These are phyloP conservation scores for Kuschelorhynchus macadamiae DNA, from an alignment of 2,888 invertebrate species.

Conservation along the genomic window DNA sequence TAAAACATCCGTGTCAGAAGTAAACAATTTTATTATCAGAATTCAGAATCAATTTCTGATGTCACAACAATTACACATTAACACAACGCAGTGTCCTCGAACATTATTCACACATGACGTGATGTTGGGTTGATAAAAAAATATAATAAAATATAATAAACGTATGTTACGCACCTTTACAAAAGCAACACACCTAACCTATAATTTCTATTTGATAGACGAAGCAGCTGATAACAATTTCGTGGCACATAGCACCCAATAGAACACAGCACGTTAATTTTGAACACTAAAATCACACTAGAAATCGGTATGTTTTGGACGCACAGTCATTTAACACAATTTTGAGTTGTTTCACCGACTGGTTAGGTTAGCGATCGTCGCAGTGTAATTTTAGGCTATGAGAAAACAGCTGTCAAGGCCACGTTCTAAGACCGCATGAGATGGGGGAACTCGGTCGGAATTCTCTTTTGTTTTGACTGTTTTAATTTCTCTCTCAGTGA, in stretches of 20 bases:
- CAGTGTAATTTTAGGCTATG: slow-evolving; percentile 33
- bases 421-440: slow-evolving; percentile 17
- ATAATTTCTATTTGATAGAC: slow-evolving; percentile 12
- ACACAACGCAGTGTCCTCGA: slow-evolving; percentile 4
- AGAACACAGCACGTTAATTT: background rate
- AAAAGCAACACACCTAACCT: slow-evolving; percentile 28
- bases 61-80: slow-evolving; percentile 12
- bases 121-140: slow-evolving; percentile 5
- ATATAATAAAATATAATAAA: background rate
- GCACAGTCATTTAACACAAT: slow-evolving; percentile 24
- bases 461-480: too few species aligned
- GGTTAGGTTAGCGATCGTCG: slow-evolving; percentile 18
- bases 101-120: slow-evolving; percentile 15
- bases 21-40: slow-evolving; percentile 1
- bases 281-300: too few species aligned
- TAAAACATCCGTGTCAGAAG: slow-evolving; percentile 15
- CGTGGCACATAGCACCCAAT: slow-evolving; percentile 6
- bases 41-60: background rate
- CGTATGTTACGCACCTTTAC: slow-evolving; percentile 20
- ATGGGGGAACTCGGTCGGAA: slow-evolving; percentile 23
- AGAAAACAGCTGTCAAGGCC: slow-evolving; percentile 45
- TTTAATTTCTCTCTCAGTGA: too few species aligned
- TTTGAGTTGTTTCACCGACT: slow-evolving; percentile 9
- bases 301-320: too few species aligned
- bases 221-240: background rate